Conservation (phyloP, 2,888 invertebrate species). For the Julus scanicus region DNA sequence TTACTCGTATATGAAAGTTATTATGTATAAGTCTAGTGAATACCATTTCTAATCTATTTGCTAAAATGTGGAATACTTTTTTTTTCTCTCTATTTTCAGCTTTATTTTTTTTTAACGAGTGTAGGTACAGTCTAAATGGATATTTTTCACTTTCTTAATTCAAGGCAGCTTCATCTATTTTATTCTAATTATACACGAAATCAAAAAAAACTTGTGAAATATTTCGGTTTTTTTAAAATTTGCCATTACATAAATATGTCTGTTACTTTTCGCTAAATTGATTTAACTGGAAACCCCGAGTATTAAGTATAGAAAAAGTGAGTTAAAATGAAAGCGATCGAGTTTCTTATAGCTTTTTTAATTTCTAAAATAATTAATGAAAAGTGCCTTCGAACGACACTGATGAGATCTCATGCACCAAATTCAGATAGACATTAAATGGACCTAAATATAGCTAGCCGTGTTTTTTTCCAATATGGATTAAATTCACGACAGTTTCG, state of each 20-base stretch:
- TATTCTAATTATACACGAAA: background rate
- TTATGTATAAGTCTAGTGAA: background rate
- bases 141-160: background rate
- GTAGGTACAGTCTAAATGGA: background rate
- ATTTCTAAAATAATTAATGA: constrained; percentile 34
- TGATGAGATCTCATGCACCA: constrained; percentile 20
- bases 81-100: background rate
- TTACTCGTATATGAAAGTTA: background rate
- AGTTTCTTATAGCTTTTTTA: background rate
- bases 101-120: background rate
- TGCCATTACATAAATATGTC: constrained; percentile 7
- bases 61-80: background rate
- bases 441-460: constrained; percentile 14
- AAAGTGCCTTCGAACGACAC: constrained; percentile 14
- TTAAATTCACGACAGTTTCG: constrained; percentile 3
- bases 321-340: constrained; percentile 31
- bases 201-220: constrained; percentile 30
- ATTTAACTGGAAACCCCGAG: background rate
- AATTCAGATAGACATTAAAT: constrained; percentile 37
- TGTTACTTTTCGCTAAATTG: background rate
- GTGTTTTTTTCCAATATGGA: constrained; percentile 35
- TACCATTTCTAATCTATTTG: background rate
- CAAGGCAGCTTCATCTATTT: background rate
- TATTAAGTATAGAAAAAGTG: background rate
- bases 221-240: background rate